Percentiles rank a stretch among this genome's conserved stretches.
These are phyloP conservation scores for Drosophila longiperda DNA, from an alignment of 2,888 invertebrate genomes.

Conservation along the genomic window DNA sequence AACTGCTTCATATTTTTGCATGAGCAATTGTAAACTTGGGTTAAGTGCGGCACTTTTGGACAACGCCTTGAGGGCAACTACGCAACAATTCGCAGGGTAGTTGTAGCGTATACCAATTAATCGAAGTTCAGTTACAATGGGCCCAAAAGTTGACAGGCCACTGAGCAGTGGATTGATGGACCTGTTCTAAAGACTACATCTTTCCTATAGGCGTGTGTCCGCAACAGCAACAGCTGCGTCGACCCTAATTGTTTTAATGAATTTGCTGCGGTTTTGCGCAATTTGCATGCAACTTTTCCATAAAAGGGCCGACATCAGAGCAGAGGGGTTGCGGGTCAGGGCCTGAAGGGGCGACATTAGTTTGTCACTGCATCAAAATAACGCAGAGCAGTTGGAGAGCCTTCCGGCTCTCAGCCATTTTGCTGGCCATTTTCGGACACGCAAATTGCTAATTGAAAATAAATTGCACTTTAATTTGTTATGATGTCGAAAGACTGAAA, in stretches of 20 bases:
- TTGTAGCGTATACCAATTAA: conserved; percentile 51
- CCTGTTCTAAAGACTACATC: conserved; percentile 22
- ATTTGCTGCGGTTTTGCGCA: conserved; percentile 81
- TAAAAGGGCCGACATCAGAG: conserved; percentile 52
- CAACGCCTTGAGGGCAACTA: conserved; percentile 32
- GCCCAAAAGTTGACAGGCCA: conserved; percentile 36
- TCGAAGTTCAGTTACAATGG: conserved; percentile 55
- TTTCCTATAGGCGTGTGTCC: conserved; percentile 36
- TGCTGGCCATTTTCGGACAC: conserved; percentile 56
- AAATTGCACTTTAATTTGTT: conserved; percentile 81
- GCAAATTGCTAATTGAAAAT: conserved; percentile 81
- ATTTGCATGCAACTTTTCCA: conserved; percentile 78
- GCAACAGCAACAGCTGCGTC: conserved; percentile 64
- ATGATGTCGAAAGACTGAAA: conserved; percentile 44
- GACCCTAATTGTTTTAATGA: conserved; percentile 78
- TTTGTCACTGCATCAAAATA: conserved; percentile 73
- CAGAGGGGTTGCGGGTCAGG: not conserved
- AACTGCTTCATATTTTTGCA: conserved; percentile 34
- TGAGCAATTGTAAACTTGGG: conserved; percentile 30
- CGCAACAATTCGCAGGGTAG: conserved; percentile 38
- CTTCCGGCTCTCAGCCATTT: conserved; percentile 46
- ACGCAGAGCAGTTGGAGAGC: conserved; percentile 39
- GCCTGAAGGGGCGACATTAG: conserved; percentile 59
- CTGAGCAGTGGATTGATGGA: conserved; percentile 20
- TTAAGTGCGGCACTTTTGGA: conserved; percentile 15